These are phyloP conservation scores for Synanthedon formicaeformis DNA, from an alignment of 2,888 invertebrate species.

Conservation along the genomic window DNA sequence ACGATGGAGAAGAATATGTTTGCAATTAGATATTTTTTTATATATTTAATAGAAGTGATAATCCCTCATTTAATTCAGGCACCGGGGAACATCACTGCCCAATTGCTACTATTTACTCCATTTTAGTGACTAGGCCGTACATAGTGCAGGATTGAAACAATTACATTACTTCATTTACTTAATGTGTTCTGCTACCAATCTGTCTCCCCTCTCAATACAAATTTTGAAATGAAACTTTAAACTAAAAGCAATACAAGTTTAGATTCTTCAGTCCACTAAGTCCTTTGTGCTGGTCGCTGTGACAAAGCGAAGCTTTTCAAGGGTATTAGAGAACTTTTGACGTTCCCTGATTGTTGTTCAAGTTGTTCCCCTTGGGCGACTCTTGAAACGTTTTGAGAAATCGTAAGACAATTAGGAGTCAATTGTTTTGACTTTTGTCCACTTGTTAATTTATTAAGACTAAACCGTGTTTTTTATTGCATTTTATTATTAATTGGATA, in stretches of 20 bases:
- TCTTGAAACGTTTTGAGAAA: slow-evolving; percentile 6
- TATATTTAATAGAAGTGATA: too few relatives aligned
- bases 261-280: slow-evolving; percentile 15
- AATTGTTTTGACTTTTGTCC: not conserved
- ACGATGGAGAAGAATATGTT: too few relatives aligned
- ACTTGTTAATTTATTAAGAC: not conserved
- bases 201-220: slow-evolving; percentile 1
- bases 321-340: slow-evolving; percentile 48
- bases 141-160: too few relatives aligned
- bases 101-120: too few relatives aligned
- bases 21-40: too few relatives aligned
- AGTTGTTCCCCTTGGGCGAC: not conserved
- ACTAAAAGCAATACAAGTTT: slow-evolving; percentile 35
- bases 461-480: not conserved
- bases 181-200: not conserved
- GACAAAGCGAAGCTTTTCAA: slow-evolving; percentile 31
- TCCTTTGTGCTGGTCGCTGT: slow-evolving; percentile 22
- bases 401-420: not conserved
- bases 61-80: too few relatives aligned
- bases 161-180: too few relatives aligned
- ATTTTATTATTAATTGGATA: too few relatives aligned
- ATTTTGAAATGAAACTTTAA: slow-evolving; percentile 29
- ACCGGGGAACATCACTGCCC: too few relatives aligned
- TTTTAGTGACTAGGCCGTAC: too few relatives aligned
- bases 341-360: slow-evolving; percentile 24